Conservation (phyloP, 2,797 vertebrate genomes). For the Leptodactylus fallax region DNA sequence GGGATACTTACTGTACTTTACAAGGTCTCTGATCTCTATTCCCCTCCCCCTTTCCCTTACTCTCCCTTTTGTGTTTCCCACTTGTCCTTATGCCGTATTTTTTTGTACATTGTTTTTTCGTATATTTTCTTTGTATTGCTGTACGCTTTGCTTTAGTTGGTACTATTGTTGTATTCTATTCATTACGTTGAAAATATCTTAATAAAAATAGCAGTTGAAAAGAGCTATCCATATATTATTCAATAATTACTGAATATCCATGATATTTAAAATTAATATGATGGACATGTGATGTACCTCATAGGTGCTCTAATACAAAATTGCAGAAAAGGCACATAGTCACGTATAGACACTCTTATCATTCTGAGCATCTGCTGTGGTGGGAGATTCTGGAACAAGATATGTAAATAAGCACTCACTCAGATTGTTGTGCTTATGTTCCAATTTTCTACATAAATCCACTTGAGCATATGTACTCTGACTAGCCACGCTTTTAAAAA, state of each 20-base stretch:
- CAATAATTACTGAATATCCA: conserved; percentile 15
- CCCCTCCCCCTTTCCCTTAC: no score
- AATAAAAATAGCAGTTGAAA: no score
- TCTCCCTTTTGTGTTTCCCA: no score
- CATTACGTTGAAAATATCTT: no score
- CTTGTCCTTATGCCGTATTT: no score
- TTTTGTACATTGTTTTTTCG: no score
- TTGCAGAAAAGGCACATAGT: conserved; percentile 19
- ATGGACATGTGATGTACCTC: not conserved
- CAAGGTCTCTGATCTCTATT: no score
- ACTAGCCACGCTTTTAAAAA: conserved; percentile 35
- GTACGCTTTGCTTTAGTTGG: no score
- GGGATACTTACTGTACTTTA: no score
- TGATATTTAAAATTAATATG: not conserved
- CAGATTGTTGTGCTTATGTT: conserved; percentile 8
- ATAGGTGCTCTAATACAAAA: not conserved
- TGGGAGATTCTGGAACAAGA: conserved; percentile 46
- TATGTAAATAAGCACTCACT: conserved; percentile 40
- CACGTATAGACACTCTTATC: conserved; percentile 30
- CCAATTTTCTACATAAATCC: conserved; percentile 36
- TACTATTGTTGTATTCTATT: no score
- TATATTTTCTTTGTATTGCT: no score
- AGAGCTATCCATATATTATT: not conserved
- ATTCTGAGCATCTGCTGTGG: conserved; percentile 33
- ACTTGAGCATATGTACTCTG: conserved; percentile 39